Evolutionary conservation across 2,888 invertebrate species (phyloP).

Genomic region (Drosophila diplacantha): DNA sequence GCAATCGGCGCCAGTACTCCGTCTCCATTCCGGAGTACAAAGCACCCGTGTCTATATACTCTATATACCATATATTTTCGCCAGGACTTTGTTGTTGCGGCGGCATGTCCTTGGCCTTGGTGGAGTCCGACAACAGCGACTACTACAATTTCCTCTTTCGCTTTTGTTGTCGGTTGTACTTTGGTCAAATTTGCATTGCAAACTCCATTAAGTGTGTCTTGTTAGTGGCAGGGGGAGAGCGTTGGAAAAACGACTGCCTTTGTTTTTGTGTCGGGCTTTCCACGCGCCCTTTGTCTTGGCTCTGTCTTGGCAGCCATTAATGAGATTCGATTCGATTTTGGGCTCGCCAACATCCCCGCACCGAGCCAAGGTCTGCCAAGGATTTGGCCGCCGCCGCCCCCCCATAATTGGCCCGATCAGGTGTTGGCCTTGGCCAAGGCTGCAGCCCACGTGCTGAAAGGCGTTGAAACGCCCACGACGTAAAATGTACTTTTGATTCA

Average conservation of each 20-base stretch:
- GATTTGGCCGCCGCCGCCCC: neutral
- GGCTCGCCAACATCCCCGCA: constrained; percentile 20
- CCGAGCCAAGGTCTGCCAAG: constrained; percentile 8
- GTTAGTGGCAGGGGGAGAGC: constrained; percentile 6
- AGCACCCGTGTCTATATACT: constrained; percentile 40
- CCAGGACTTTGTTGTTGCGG: constrained; percentile 33
- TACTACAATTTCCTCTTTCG: constrained; percentile 51
- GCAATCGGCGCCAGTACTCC: constrained; percentile 35
- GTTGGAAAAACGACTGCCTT: constrained; percentile 18
- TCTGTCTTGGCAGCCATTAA: constrained; percentile 33
- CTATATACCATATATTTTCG: constrained; percentile 17
- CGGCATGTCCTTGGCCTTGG: constrained; percentile 66
- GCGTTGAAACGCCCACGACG: constrained; percentile 33
- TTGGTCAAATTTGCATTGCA: constrained; percentile 62
- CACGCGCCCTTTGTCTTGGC: constrained; percentile 3
- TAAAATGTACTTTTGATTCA: constrained; percentile 59
- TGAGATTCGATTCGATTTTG: constrained; percentile 44
- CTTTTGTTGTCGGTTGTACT: constrained; percentile 41
- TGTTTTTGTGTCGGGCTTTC: constrained; percentile 11
- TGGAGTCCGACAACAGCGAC: constrained; percentile 30
- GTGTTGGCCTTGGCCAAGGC: constrained; percentile 35
- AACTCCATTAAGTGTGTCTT: constrained; percentile 45
- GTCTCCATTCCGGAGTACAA: constrained; percentile 28
- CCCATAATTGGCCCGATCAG: constrained; percentile 38
- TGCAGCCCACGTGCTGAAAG: constrained; percentile 34